Conservation (phyloP, 2,888 invertebrate species). For the Ceraclea dissimilis region DNA sequence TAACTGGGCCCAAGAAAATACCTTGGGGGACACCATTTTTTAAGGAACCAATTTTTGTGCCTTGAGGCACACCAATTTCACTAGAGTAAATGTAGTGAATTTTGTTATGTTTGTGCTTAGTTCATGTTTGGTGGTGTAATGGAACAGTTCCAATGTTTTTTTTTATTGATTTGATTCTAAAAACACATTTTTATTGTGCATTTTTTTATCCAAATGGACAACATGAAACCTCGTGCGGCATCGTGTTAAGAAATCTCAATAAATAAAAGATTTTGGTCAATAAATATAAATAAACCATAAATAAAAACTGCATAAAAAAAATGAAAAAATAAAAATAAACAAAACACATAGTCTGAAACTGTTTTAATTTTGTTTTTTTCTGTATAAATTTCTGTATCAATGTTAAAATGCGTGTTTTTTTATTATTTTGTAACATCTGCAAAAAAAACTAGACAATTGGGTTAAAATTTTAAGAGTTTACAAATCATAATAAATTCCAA, state of each 20-base stretch:
- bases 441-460: background rate
- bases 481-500: background rate
- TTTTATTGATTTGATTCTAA: background rate
- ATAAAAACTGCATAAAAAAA: background rate
- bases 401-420: background rate
- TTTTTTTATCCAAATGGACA: slow-evolving; percentile 2
- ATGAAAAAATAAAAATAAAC: background rate
- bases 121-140: too few species aligned
- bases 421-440: background rate
- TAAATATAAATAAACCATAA: background rate
- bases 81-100: too few species aligned
- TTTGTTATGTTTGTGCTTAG: too few species aligned
- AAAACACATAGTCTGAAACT: background rate
- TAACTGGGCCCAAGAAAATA: too few species aligned
- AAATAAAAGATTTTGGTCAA: background rate
- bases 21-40: too few species aligned
- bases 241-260: background rate
- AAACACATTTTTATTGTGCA: background rate
- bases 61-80: too few species aligned
- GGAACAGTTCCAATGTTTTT: background rate
- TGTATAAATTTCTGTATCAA: background rate
- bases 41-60: too few species aligned
- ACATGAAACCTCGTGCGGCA: slow-evolving; percentile 4
- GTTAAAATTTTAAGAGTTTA: background rate
- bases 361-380: background rate